Conservation (phyloP, 2,113 vertebrate genomes). For the Fregetta grallaria region DNA sequence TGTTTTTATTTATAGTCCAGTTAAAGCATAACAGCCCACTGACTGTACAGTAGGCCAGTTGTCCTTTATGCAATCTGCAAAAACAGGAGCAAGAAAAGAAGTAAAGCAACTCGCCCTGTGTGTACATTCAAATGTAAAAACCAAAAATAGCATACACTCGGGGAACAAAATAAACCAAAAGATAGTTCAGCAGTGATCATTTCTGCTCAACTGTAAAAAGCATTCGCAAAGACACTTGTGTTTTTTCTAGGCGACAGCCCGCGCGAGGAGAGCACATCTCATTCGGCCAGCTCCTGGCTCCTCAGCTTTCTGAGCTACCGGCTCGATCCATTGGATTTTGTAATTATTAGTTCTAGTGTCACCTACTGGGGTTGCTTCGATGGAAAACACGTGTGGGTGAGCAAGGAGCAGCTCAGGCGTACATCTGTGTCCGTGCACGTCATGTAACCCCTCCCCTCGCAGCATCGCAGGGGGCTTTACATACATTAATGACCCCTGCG, state of each 20-base stretch:
- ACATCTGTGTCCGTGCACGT: fast-evolving
- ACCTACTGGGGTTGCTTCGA: background rate
- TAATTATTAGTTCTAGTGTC: background rate
- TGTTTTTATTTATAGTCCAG: background rate
- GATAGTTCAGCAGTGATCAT: background rate
- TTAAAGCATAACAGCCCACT: background rate
- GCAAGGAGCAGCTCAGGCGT: background rate
- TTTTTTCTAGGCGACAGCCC: background rate
- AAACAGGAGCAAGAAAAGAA: background rate
- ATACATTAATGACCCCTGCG: fast-evolving
- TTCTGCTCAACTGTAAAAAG: background rate
- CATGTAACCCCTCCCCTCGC: fast-evolving
- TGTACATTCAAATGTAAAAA: background rate
- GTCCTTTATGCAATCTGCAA: background rate
- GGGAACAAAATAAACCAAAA: background rate
- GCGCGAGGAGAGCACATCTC: background rate
- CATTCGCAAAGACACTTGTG: background rate
- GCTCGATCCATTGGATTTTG: background rate
- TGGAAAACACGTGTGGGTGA: background rate
- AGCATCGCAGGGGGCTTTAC: background rate
- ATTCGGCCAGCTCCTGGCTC: background rate
- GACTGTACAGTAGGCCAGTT: background rate
- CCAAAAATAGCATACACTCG: background rate
- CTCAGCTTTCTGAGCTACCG: background rate
- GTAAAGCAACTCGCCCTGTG: background rate